Conservation (phyloP, 2,797 vertebrate species). For the Ctenopoma kingsleyae region DNA sequence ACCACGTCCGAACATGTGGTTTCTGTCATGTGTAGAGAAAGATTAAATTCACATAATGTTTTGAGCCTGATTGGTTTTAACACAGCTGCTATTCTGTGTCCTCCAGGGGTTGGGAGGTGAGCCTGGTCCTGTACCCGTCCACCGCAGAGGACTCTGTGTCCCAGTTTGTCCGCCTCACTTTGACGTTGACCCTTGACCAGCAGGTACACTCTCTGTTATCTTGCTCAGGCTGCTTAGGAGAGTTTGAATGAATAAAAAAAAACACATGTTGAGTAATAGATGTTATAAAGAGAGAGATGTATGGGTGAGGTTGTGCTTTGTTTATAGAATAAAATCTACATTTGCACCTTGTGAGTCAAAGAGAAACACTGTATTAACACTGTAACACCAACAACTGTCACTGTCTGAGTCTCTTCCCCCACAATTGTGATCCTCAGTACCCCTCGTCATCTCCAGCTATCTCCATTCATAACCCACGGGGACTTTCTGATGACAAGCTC, state of each 20-base stretch:
- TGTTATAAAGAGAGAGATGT: too few relatives aligned
- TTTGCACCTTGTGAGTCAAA: background rate
- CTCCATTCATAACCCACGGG: constrained; percentile 90
- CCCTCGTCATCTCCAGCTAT: constrained; percentile 89
- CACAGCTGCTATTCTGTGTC: constrained; percentile 1
- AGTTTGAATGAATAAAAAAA: too few relatives aligned
- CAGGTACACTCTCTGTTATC: constrained; percentile 73
- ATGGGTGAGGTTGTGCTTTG: background rate
- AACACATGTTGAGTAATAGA: background rate
- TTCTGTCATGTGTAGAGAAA: too few relatives aligned
- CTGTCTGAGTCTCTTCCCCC: background rate
- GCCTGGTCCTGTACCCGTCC: constrained; percentile 91
- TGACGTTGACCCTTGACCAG: constrained; percentile 88
- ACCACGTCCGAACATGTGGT: too few relatives aligned
- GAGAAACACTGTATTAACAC: background rate
- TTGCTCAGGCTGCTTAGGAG: background rate
- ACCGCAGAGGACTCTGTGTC: constrained; percentile 92
- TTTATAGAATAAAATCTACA: background rate
- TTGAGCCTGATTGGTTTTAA: background rate
- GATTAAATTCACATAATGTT: too few relatives aligned
- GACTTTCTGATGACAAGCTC: constrained; percentile 95
- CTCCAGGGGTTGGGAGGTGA: constrained; percentile 89
- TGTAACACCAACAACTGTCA: background rate
- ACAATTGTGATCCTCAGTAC: constrained; percentile 81
- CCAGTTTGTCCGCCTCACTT: constrained; percentile 92